Evolutionary conservation across 1,140 invertebrate genomes (phyloP), one percentile per base, ranked within the genome.

Genomic region (Adoxophyes honmai): DNA sequence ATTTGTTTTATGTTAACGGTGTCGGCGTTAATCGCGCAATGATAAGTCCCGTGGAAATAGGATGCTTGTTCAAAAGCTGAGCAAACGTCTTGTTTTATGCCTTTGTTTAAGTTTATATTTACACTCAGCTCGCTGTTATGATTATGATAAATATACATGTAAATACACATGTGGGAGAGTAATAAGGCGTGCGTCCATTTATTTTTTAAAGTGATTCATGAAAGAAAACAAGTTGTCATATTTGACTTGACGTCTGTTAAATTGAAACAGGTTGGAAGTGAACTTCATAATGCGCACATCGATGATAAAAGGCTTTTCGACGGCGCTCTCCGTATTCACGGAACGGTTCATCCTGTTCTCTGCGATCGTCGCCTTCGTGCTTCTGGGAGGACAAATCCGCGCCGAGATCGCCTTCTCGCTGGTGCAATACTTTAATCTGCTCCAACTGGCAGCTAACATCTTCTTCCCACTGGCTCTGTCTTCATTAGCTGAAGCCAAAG

Each of bases 341-440:
- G 93, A 95, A 64, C 90, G 95, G 54, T 90, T 94, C 42, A 93
- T 94, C 18, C 84, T 95, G 14, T 95, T 92, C 75, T 82, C 94
- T 11, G 94, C 93, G 6, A 88, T 96, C 36, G 81, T 95, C 51
- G 86, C 92, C 0, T 95, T 92, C 60, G 92, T 95, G 61, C 71
- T 94, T 37, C 75, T 91, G 48, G 92, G 91, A 2, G 91, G 93
- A 13, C 73, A 81, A 4, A 90, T 95, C 57, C 91, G 92, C 1
- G 91, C 94, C 0, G 91, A 93, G 57, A 91, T 92, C 69, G 93
- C 95, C 5, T 96, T 96, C 78, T 93, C 94, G 5, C 89, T 94
- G 57, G 92, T 94, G 33, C 92, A 94, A 55, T 92, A 95, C 66
- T 94, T 93, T 73, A 95, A 96, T 75, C 90, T 93, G 39, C 74